These are phyloP conservation scores for Girardinichthys multiradiatus DNA, from an alignment of 2,113 vertebrate genomes.

Conservation along the genomic window DNA sequence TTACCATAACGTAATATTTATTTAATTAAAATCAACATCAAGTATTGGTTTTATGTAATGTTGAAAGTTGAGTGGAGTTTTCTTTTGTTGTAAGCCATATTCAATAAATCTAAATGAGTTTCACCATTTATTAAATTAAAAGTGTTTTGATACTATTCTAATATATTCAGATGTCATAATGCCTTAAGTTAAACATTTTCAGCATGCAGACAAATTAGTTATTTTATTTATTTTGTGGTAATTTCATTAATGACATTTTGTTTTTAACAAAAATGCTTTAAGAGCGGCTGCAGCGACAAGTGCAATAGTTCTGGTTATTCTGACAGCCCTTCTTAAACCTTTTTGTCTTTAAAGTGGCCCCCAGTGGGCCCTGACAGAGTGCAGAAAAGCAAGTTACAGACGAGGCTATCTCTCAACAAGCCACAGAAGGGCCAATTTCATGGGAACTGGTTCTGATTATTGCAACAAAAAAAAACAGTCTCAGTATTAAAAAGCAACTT, in stretches of 20 bases:
- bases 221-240: background rate
- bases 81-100: background rate
- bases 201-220: background rate
- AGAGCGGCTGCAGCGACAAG: constrained; percentile 1
- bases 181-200: background rate
- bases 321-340: constrained; percentile 61
- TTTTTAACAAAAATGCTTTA: constrained; percentile 10
- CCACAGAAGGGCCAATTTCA: constrained; percentile 65
- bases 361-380: constrained; percentile 53
- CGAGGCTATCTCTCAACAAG: constrained; percentile 35
- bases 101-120: background rate
- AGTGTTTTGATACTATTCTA: background rate
- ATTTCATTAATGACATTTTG: background rate
- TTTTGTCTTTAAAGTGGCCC: constrained; percentile 46
- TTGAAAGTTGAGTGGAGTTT: background rate
- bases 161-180: background rate
- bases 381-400: constrained; percentile 60
- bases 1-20: background rate
- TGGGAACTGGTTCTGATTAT: constrained; percentile 72
- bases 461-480: constrained; percentile 35
- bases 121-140: too few relatives aligned
- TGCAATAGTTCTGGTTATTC: constrained; percentile 6
- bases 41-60: background rate
- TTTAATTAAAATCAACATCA: background rate
- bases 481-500: constrained; percentile 33